Evolutionary conservation across 2,888 invertebrate species (phyloP), one percentile per base, ranked within the genome.

Genomic region (Rugalucina vietnamica): DNA sequence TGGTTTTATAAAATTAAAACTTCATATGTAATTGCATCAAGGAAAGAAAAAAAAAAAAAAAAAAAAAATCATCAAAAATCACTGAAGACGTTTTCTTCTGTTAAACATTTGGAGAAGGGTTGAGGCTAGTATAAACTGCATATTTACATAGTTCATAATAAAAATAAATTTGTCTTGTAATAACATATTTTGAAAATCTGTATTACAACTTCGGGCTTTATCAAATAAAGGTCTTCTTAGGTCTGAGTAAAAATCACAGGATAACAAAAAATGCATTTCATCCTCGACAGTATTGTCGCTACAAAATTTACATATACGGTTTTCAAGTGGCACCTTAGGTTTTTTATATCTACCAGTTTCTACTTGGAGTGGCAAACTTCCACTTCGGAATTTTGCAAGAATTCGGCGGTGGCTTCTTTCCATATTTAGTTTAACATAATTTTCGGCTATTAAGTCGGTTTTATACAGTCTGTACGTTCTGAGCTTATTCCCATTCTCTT

Each of bases 311-410:
- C 70, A 70, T 5, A 21, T 70, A 21, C 70, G 34, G 14, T 70
- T 8, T 21, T 34, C 21, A 12, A 65, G 70, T 70, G 32, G 70
- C 34, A 70, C 70, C 70, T 70, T 70, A 3, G 70, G 36, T 36
- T 70, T 70, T 2, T 14, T 14, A 36, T 70, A 70, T 14, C 70
- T 70, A 36, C 70, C 70, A 1, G 70, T 70, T 36, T 70, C 70
- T 21, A 70, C 29, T 12, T 34, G 34, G 24, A 70, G 70, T 32
- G 70, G 70, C 24, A 70, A 32, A 36, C 70, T 70, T 36, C 70
- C 70, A 70, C 70, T 70, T 36, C 70, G n/a, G 36, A n/a, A 70
- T 70, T 70, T 70, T 4, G 70, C 34, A 36, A 70, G 24, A 70
- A 70, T n/a, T 70, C 37, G 70, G 70, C 70, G 70, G 12, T 70